phyloP scores from a whole-genome alignment of 1,140 invertebrate species.

The Drosophila simulans region DNA sequence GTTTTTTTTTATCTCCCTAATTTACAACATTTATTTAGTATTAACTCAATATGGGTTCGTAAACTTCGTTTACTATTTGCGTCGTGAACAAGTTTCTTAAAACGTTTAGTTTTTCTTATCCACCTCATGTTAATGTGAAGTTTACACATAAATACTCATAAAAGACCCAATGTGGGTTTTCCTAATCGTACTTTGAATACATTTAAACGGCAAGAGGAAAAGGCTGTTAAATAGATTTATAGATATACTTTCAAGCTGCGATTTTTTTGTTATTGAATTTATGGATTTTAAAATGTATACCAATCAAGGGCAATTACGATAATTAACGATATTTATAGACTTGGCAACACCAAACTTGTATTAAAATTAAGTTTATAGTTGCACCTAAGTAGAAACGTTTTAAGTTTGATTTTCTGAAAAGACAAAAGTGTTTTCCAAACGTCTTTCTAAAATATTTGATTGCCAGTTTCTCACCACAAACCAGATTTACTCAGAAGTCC shows the following conservation, averaged over 20 bases:
- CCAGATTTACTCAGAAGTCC: constrained; percentile 1
- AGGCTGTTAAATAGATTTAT: constrained; percentile 49
- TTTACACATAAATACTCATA: constrained; percentile 54
- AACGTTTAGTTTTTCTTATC: constrained; percentile 47
- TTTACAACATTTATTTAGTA: constrained; percentile 70
- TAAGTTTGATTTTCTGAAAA: too few relatives aligned
- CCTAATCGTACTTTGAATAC: constrained; percentile 33
- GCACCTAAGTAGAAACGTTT: too few relatives aligned
- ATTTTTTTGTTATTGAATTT: constrained; percentile 22
- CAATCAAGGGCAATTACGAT: constrained; percentile 24
- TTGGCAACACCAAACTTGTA: neutral
- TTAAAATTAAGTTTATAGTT: neutral
- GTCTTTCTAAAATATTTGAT: too few relatives aligned
- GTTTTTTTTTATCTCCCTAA: constrained; percentile 37
- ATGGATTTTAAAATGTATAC: constrained; percentile 31
- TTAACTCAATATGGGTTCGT: constrained; percentile 56
- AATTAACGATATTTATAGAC: neutral
- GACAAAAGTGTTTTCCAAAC: too few relatives aligned
- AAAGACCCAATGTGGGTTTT: constrained; percentile 52
- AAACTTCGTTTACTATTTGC: constrained; percentile 25
- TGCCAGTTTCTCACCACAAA: neutral
- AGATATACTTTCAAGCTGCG: constrained; percentile 11
- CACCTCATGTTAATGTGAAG: constrained; percentile 42
- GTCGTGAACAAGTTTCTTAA: constrained; percentile 22
- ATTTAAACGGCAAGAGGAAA: constrained; percentile 33